Evolutionary conservation across 2,888 invertebrate genomes (phyloP).

Genomic region (Dusona sp.): DNA sequence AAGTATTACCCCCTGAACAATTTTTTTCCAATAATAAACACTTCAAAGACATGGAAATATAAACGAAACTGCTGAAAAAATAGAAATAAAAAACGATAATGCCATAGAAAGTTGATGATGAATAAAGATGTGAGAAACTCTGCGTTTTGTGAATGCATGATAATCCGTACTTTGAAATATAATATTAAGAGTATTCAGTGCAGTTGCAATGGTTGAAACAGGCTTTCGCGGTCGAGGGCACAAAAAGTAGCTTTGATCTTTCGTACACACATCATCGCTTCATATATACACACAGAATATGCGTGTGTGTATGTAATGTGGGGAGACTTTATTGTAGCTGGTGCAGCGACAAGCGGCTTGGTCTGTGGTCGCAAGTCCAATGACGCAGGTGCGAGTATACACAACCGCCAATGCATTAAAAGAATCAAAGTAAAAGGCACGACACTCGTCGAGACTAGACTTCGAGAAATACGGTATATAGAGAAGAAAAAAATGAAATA

Average conservation of each 20-base stretch:
- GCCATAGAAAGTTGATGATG: background rate
- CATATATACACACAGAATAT: background rate
- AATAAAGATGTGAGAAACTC: background rate
- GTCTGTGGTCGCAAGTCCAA: conserved; percentile 31
- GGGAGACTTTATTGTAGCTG: conserved; percentile 5
- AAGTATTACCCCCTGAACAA: background rate
- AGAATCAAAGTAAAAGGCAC: conserved; percentile 49
- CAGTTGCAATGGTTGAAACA: conserved; percentile 44
- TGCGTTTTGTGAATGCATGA: background rate
- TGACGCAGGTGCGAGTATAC: conserved; percentile 56
- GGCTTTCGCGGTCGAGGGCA: conserved; percentile 56
- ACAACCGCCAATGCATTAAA: conserved; percentile 53
- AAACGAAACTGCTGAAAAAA: background rate
- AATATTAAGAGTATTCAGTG: conserved; percentile 44
- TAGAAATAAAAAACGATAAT: background rate
- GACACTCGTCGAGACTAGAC: conserved; percentile 39
- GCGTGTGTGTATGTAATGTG: conserved; percentile 5
- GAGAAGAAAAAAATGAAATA: background rate
- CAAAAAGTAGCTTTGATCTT: conserved; percentile 76
- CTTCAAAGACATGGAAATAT: background rate
- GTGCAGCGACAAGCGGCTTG: conserved; percentile 14
- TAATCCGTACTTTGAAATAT: conserved; percentile 30
- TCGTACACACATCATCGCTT: conserved; percentile 17
- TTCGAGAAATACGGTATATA: background rate
- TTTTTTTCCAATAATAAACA: background rate